Percentiles rank a stretch among this genome's conserved stretches.
Evolutionary conservation across 1,140 invertebrate species (phyloP).

Genomic region (Drosophila sucinea): DNA sequence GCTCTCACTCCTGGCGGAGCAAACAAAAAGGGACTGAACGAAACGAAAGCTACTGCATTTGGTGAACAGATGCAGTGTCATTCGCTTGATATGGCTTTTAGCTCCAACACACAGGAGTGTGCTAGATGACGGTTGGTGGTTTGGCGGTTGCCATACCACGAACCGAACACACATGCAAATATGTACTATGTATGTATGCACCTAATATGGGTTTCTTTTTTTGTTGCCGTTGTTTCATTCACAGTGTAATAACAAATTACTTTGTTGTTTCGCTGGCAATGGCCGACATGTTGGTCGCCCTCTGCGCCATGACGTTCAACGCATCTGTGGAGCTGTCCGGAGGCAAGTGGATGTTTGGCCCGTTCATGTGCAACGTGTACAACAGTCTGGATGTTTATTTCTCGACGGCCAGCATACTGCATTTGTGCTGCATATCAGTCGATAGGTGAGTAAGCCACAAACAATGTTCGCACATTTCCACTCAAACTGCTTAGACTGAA

Average conservation of each 20-base stretch:
- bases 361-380: slow-evolving; percentile 96
- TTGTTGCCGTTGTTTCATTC: slow-evolving; percentile 42
- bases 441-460: slow-evolving; percentile 86
- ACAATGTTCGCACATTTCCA: slow-evolving; percentile 5
- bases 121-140: slow-evolving; percentile 1
- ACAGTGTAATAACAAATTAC: slow-evolving; percentile 94
- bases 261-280: slow-evolving; percentile 97
- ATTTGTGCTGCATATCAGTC: slow-evolving; percentile 97
- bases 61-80: slow-evolving; percentile 48
- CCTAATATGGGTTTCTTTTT: slow-evolving; percentile 16
- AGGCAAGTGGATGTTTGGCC: slow-evolving; percentile 92
- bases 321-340: slow-evolving; percentile 92
- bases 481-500: slow-evolving; percentile 18
- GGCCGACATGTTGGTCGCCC: slow-evolving; percentile 95
- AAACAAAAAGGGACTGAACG: not conserved
- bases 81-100: slow-evolving; percentile 34
- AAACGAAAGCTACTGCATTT: not conserved
- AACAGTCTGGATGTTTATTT: slow-evolving; percentile 98
- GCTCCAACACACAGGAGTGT: not conserved
- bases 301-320: slow-evolving; percentile 98
- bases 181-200: not conserved
- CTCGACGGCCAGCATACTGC: slow-evolving; percentile 96
- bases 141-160: slow-evolving; percentile 6
- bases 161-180: not conserved
- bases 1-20: not conserved